Evolutionary conservation across 2,888 invertebrate genomes (phyloP).

Genomic region (Kryphioiulus occultus): DNA sequence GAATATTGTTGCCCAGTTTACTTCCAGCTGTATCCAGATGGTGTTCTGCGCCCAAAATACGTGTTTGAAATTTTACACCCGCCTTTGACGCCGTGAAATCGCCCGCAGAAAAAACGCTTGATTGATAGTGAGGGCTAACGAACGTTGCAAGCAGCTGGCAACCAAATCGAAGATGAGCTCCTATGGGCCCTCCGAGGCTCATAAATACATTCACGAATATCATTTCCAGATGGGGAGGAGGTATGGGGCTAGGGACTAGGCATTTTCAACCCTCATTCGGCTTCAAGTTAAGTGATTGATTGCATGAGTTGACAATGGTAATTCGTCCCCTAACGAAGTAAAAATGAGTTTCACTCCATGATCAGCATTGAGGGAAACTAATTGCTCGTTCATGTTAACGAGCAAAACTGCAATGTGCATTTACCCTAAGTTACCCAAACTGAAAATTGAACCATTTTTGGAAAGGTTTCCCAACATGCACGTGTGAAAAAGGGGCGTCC

Average conservation of each 20-base stretch:
- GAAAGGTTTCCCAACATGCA: no score
- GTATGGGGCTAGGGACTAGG: background rate
- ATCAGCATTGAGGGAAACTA: background rate
- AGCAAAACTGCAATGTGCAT: background rate
- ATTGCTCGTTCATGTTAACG: background rate
- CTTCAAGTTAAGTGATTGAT: background rate
- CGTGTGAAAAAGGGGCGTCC: no score
- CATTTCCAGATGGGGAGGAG: background rate
- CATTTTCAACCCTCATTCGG: background rate
- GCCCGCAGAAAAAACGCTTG: background rate
- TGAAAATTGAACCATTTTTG: no score
- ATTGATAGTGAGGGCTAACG: background rate
- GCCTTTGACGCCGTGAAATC: background rate
- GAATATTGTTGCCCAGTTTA: background rate
- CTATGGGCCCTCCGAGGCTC: background rate
- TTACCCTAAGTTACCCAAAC: background rate
- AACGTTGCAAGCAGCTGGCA: background rate
- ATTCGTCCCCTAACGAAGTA: background rate
- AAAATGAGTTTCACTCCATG: background rate
- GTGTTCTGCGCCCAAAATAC: background rate
- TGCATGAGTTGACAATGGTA: background rate
- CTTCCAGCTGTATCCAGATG: conserved; percentile 5
- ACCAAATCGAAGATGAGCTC: background rate
- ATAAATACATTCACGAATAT: background rate
- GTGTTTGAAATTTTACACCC: background rate